Evolutionary conservation across 2,113 vertebrate genomes (phyloP), one percentile per base, ranked within the genome.

Genomic region (Oryzias celebensis): DNA sequence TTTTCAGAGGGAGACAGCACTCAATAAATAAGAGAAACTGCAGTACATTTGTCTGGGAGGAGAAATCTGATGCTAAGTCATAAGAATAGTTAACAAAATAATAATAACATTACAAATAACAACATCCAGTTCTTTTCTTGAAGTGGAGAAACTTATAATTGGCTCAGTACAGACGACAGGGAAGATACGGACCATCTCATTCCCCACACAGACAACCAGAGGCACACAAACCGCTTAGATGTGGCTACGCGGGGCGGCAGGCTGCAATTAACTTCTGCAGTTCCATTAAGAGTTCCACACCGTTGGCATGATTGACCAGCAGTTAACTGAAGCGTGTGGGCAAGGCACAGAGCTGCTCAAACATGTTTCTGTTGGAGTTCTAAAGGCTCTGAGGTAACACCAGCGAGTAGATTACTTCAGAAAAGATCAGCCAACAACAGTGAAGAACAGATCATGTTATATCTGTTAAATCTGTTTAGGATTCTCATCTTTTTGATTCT

Each of bases 91-190:
- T 79, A 72, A 75, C 68, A 81, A 76, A 73, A 80, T 81, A 83
- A 43, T 77, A 84, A 91, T 83, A 75, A 86, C 90, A 92, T 91
- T 89, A 91, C 91, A 89, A 92, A 88, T 86, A 77, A 79, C 65
- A 68, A 80, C 69, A 82, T 92, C 89, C 89, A 88, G 87, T 94
- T 93, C 71, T 87, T 90, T 88, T 91, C 51, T 36, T 76, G 82
- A 84, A 92, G 84, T 79, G 75, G 73, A 64, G 78, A 76, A 71
- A 81, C 71, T 71, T 77, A 79, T 77, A 75, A 90, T 77, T 87
- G 76, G 88, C 87, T 79, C 89, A 93, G 88, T 85, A 91, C 75
- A 90, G 82, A 91, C 85, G 73, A 80, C 77, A 82, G 90, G 86
- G 80, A 84, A 55, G 62, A 67, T 14, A 44, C 14, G 46, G 62